Evolutionary conservation across 2,888 invertebrate species (phyloP).

Genomic region (Orthonevra nobilis): DNA sequence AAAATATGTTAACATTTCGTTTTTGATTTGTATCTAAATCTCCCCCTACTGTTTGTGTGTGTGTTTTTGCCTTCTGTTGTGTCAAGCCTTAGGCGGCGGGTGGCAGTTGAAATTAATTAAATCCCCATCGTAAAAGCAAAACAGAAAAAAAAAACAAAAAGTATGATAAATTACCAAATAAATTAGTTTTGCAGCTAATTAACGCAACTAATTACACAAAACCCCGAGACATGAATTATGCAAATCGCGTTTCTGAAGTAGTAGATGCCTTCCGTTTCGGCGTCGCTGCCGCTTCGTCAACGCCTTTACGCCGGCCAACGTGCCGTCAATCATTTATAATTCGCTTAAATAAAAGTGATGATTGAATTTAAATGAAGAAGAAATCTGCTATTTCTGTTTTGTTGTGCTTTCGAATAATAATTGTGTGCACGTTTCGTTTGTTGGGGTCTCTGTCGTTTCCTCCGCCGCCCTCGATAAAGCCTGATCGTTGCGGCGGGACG

Average conservation of each 20-base stretch:
- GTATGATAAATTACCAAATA: constrained; percentile 57
- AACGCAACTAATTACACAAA: constrained; percentile 67
- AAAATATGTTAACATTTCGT: too few species aligned
- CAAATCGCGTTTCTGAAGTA: constrained; percentile 39
- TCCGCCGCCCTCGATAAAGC: not conserved
- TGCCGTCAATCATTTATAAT: constrained; percentile 57
- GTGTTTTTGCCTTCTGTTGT: too few species aligned
- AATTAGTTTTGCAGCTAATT: constrained; percentile 68
- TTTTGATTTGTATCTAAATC: constrained; percentile 36
- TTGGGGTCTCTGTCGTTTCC: too few species aligned
- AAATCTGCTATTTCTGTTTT: constrained; percentile 47
- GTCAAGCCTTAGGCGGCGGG: not conserved
- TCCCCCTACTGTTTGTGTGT: not conserved
- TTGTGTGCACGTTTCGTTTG: constrained; percentile 51
- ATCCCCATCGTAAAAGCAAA: too few species aligned
- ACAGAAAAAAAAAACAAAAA: constrained; percentile 13
- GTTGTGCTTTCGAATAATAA: constrained; percentile 32
- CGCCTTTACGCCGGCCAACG: not conserved
- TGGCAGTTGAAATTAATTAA: constrained; percentile 57
- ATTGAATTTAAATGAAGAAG: constrained; percentile 69
- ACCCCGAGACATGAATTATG: constrained; percentile 64
- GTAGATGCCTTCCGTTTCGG: constrained; percentile 5
- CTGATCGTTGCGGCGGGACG: too few species aligned
- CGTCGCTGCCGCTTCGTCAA: constrained; percentile 1
- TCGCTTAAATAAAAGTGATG: constrained; percentile 64